These are phyloP conservation scores for Spea bombifrons DNA, from an alignment of 2,113 vertebrate species.

Conservation along the genomic window DNA sequence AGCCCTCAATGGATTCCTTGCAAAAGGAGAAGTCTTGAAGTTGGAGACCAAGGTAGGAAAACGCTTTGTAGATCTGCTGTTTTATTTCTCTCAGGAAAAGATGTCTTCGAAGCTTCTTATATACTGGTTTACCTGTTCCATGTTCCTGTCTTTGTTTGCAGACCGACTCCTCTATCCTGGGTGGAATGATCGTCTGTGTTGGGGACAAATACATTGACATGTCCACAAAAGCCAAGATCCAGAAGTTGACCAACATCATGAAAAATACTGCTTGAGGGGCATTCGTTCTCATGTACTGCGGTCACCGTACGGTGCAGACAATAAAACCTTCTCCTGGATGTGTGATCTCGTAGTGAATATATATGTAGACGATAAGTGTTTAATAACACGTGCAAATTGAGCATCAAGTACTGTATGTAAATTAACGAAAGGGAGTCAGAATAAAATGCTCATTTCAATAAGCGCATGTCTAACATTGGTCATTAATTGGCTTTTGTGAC, in stretches of 20 bases:
- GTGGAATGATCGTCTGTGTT: constrained; percentile 94
- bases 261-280: constrained; percentile 62
- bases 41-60: constrained; percentile 83
- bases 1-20: constrained; percentile 81
- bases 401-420: no score
- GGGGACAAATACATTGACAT: constrained; percentile 94
- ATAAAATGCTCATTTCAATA: no score
- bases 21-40: constrained; percentile 82
- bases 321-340: no score
- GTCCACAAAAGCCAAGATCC: constrained; percentile 92
- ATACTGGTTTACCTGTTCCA: background rate
- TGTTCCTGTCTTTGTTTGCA: constrained; percentile 52
- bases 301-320: no score
- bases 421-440: no score
- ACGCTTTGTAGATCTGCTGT: background rate
- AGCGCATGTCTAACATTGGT: no score
- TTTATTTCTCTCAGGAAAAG: background rate
- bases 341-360: no score
- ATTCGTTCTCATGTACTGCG: no score
- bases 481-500: no score
- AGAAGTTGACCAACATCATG: constrained; percentile 86
- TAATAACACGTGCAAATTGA: no score
- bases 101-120: background rate
- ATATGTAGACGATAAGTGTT: no score
- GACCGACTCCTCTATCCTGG: constrained; percentile 83